These are phyloP conservation scores for Acleris holmiana DNA, from an alignment of 2,888 invertebrate genomes.

Conservation along the genomic window DNA sequence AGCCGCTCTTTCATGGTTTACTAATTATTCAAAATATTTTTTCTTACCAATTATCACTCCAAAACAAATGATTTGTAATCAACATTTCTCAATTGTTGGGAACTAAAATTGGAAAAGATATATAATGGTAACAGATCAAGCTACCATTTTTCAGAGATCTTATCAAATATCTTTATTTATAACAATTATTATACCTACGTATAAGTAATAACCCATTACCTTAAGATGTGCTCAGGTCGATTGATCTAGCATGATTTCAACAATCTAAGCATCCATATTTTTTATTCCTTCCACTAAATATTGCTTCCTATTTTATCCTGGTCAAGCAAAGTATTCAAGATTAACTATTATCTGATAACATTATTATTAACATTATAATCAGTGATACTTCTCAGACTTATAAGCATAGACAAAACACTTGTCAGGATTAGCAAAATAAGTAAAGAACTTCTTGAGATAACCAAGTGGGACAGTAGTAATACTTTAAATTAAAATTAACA, in stretches of 20 bases:
- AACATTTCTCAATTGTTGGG: too few relatives aligned
- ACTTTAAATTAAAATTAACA: neutral
- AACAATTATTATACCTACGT: neutral
- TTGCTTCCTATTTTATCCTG: conserved; percentile 8
- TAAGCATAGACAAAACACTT: conserved; percentile 32
- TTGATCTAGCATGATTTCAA: too few relatives aligned
- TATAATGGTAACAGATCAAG: too few relatives aligned
- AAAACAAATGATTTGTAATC: neutral
- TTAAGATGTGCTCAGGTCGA: neutral
- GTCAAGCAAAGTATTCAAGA: conserved; percentile 15
- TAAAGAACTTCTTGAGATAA: neutral
- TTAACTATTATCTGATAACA: conserved; percentile 25
- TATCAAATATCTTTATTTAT: too few relatives aligned
- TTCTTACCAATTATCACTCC: neutral
- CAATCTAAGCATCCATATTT: too few relatives aligned
- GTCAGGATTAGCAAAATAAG: neutral
- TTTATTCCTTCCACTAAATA: conserved; percentile 5
- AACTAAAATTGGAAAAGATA: too few relatives aligned
- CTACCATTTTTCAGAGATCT: too few relatives aligned
- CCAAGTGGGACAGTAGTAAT: neutral
- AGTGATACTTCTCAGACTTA: conserved; percentile 34
- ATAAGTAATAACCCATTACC: conserved; percentile 1
- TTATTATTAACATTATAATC: conserved; percentile 28
- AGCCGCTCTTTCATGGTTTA: conserved; percentile 20
- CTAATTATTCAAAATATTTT: neutral